A percentile compares a stretch with the other conserved stretches of the same genome.
Evolutionary conservation across 2,797 vertebrate genomes (phyloP).

Genomic region (Pangasius mekongensis): DNA sequence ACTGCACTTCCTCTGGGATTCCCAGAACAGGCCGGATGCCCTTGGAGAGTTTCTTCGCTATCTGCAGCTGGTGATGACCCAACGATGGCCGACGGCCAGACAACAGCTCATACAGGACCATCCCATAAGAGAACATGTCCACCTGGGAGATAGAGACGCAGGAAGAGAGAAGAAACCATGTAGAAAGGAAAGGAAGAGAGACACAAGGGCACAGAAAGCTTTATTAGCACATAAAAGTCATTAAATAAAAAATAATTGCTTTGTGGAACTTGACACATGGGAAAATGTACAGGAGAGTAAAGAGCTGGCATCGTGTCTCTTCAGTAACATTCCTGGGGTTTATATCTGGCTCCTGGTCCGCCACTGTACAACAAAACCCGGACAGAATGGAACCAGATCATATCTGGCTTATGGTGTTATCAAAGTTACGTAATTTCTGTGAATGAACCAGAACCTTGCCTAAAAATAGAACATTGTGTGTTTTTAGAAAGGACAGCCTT

Average conservation of each 20-base stretch:
- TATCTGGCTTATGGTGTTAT: conserved; percentile 43
- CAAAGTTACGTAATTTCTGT: conserved; percentile 47
- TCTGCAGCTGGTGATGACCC: conserved; percentile 93
- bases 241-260: conserved; percentile 4
- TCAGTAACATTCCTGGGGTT: conserved; percentile 21
- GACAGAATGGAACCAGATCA: conserved; percentile 36
- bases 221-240: not conserved
- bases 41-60: conserved; percentile 93
- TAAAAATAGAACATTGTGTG: conserved; percentile 25
- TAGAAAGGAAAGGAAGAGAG: not conserved
- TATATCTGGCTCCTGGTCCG: not conserved
- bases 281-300: conserved; percentile 29
- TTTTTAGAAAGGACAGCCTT: conserved; percentile 36
- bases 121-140: conserved; percentile 97
- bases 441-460: conserved; percentile 34
- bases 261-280: not conserved
- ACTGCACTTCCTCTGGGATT: conserved; percentile 87
- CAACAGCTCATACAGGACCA: conserved; percentile 94
- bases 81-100: conserved; percentile 86
- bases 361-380: conserved; percentile 41
- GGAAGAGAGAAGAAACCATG: not conserved
- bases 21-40: conserved; percentile 88
- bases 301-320: conserved; percentile 7
- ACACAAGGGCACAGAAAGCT: not conserved
- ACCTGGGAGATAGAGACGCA: conserved; percentile 75